These are phyloP conservation scores for Coregonus suidteri DNA, from an alignment of 2,797 vertebrate species.

Conservation along the genomic window DNA sequence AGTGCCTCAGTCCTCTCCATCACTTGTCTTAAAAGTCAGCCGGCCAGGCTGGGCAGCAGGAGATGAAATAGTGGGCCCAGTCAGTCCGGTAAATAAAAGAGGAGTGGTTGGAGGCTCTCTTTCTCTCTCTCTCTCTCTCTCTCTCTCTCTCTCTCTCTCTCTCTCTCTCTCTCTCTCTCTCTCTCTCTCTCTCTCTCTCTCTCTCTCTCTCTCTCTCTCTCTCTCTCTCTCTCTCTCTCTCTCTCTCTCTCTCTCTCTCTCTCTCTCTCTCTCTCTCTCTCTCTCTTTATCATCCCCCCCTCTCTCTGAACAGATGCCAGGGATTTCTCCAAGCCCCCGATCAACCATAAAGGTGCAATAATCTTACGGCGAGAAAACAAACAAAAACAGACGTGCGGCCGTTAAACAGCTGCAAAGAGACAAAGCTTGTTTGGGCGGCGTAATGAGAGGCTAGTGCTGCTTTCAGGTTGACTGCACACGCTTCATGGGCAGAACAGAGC, in stretches of 20 bases:
- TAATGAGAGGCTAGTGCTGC: constrained; percentile 71
- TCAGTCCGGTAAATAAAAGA: constrained; percentile 60
- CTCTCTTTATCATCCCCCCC: constrained; percentile 29
- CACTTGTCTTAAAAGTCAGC: constrained; percentile 70
- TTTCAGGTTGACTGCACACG: constrained; percentile 71
- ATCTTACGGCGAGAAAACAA: constrained; percentile 82
- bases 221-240: constrained; percentile 10
- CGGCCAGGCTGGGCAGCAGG: constrained; percentile 37
- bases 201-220: constrained; percentile 51
- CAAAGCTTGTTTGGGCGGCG: constrained; percentile 75
- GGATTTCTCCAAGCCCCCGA: constrained; percentile 80
- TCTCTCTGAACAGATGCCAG: constrained; percentile 80
- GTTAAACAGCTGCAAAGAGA: constrained; percentile 83
- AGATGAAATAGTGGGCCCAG: constrained; percentile 63
- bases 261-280: constrained; percentile 19
- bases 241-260: constrained; percentile 48
- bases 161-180: background rate
- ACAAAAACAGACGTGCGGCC: constrained; percentile 79
- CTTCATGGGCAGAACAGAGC: constrained; percentile 40
- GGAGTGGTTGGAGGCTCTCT: constrained; percentile 58
- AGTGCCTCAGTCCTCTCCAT: constrained; percentile 61
- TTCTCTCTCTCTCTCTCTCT: constrained; percentile 39
- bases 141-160: constrained; percentile 46
- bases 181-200: no score
- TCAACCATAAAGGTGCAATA: constrained; percentile 86